These are phyloP conservation scores for Scelioninae gen. 2 DNA, from an alignment of 2,888 invertebrate species.

Conservation along the genomic window DNA sequence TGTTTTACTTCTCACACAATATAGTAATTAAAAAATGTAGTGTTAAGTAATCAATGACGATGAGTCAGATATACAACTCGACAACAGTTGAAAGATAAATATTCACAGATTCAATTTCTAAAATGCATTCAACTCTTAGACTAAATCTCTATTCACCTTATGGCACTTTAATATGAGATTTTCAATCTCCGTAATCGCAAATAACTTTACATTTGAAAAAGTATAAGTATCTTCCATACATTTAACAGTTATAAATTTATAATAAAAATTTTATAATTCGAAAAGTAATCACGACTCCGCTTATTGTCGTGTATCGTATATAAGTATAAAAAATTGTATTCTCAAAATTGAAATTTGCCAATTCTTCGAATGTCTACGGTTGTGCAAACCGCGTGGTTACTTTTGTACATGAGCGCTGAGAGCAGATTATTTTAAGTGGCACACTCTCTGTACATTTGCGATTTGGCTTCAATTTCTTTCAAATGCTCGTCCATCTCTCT, in stretches of 20 bases:
- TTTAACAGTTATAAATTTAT: constrained; percentile 20
- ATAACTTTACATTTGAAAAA: constrained; percentile 36
- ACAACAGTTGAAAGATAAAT: constrained; percentile 36
- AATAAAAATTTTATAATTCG: constrained; percentile 12
- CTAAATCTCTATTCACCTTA: constrained; percentile 43
- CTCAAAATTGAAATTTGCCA: constrained; percentile 18
- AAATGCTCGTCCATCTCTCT: constrained; percentile 80
- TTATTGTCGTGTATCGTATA: no score
- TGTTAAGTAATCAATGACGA: constrained; percentile 7
- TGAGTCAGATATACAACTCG: constrained; percentile 12
- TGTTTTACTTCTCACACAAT: constrained; percentile 1
- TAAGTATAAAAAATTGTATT: constrained; percentile 25
- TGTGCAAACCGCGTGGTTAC: not conserved
- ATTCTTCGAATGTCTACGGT: not conserved
- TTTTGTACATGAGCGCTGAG: constrained; percentile 36
- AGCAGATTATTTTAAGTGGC: constrained; percentile 60
- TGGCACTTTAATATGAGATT: constrained; percentile 56
- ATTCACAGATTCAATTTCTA: constrained; percentile 33
- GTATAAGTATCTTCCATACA: constrained; percentile 29
- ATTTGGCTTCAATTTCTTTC: constrained; percentile 78
- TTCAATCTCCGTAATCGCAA: constrained; percentile 40
- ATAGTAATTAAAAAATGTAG: constrained; percentile 8
- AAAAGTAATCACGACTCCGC: constrained; percentile 2
- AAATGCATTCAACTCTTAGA: constrained; percentile 31
- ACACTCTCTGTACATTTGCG: constrained; percentile 81